Base-by-base conservation (phyloP, 2,888 invertebrate genomes). In the Fabriciana adippe region DNA sequence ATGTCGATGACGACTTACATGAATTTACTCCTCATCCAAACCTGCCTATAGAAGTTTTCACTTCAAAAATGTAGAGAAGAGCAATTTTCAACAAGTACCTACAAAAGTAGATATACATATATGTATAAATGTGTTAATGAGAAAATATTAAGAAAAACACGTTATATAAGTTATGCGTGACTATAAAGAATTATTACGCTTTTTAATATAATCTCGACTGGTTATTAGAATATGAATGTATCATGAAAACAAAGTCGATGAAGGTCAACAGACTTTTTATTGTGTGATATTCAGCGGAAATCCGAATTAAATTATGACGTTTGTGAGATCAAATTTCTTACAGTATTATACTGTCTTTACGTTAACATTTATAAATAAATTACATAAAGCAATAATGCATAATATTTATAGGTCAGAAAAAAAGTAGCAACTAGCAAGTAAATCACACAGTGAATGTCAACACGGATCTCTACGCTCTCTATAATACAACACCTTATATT, bases 401-500 rank as follows among this genome's bases (percentile, higher is more conserved):
- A 47, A 3, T 45, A 53, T 54, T 35, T 16, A 21, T 61, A 65
- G 45, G 57, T 26, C 47, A 47, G n/a, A 18, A 11, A 45, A 6
- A n/a, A 15, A 14, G 1, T 18, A 47, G n/a, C 11, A 15, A 14
- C 0, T 18, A 47, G n/a, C 11, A 54, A 47, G 54, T 41, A 35
- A 48, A 55, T 60, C 18, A 13, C 45, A 55, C 16, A 55, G 45
- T 55, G 41, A 55, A 50, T 66, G 60, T 68, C 68, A 68, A 59
- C 55, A 64, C 55, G 67, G 70, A 66, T 70, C 83, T 82, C 83
- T 82, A 82, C 81, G 82, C 85, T 82, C 26, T 83, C 84, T 84
- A 85, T 87, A 11, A 82, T 77, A 77, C 47, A 48, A 86, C 78
- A 78, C 76, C 75, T 14, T 74, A 74, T 88, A 87, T 89, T 89